Conservation (phyloP, 2,797 vertebrate genomes). For the Pogonophryne albipinna region DNA sequence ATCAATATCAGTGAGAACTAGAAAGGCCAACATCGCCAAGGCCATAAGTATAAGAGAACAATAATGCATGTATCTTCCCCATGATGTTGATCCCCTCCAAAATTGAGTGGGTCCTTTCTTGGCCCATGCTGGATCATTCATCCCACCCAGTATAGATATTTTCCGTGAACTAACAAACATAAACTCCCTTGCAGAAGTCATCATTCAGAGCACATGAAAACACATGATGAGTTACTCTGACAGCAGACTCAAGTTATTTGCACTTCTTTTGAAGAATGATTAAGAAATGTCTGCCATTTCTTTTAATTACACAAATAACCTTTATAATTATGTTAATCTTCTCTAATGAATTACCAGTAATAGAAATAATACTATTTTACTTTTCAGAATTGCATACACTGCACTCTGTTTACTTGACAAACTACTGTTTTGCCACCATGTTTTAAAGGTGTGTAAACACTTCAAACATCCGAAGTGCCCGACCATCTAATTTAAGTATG, state of each 20-base stretch:
- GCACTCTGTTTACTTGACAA: conserved; percentile 19
- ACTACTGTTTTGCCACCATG: background rate
- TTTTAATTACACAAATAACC: too few species aligned
- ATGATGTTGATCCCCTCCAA: too few species aligned
- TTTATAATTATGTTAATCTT: background rate
- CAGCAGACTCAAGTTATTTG: background rate
- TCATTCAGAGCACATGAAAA: background rate
- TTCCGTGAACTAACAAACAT: too few species aligned
- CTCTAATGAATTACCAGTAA: background rate
- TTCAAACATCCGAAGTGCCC: conserved; percentile 13
- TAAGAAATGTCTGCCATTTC: too few species aligned
- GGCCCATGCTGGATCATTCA: too few species aligned
- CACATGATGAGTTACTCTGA: conserved; percentile 1
- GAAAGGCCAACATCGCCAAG: too few species aligned
- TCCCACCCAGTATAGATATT: too few species aligned
- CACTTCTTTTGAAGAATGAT: too few species aligned
- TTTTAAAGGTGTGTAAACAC: conserved; percentile 42
- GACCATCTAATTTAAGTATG: conserved; percentile 31
- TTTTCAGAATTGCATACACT: background rate
- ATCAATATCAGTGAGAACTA: background rate
- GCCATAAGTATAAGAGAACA: too few species aligned
- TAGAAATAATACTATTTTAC: background rate
- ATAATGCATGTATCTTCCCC: too few species aligned
- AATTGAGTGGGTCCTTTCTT: too few species aligned
- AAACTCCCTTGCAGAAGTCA: too few species aligned